Percentiles rank a stretch among this genome's conserved stretches.
phyloP scores from a whole-genome alignment of 1,140 invertebrate genomes.

The Campoletis sonorensis region DNA sequence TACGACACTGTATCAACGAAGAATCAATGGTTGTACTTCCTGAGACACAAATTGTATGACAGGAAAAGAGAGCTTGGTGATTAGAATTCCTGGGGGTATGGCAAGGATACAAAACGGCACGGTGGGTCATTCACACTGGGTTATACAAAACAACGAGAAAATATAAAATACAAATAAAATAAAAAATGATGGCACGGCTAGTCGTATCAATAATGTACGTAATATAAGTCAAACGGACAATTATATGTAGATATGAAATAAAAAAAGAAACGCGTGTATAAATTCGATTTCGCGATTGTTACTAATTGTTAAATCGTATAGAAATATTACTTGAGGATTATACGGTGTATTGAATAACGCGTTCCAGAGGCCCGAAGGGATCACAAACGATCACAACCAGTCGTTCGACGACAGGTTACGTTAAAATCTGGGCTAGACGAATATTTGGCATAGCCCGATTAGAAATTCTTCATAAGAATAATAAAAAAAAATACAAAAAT shows the following conservation, averaged over 20 bases:
- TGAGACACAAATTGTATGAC: background rate
- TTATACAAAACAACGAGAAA: conserved; percentile 50
- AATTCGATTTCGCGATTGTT: background rate
- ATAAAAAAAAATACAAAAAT: background rate
- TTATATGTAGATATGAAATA: conserved; percentile 52
- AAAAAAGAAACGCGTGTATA: too few relatives aligned
- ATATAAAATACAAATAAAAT: conserved; percentile 45
- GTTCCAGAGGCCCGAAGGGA: conserved; percentile 41
- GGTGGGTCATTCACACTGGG: conserved; percentile 55
- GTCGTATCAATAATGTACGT: conserved; percentile 48
- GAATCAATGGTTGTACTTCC: background rate
- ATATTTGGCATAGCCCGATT: conserved; percentile 41
- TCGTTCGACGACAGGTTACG: conserved; percentile 38
- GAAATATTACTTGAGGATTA: conserved; percentile 31
- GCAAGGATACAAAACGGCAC: conserved; percentile 50
- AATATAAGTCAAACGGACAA: conserved; percentile 54
- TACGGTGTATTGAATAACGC: conserved; percentile 34
- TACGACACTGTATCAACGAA: background rate
- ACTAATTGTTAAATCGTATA: conserved; percentile 19
- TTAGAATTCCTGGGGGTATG: conserved; percentile 14
- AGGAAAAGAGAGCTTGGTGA: background rate
- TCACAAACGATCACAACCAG: conserved; percentile 52
- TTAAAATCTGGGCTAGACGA: conserved; percentile 32
- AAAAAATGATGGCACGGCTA: conserved; percentile 46
- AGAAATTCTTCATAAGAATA: conserved; percentile 1